Evolutionary conservation across 2,113 vertebrate genomes (phyloP).

Genomic region (Paramormyrops kingsleyae): DNA sequence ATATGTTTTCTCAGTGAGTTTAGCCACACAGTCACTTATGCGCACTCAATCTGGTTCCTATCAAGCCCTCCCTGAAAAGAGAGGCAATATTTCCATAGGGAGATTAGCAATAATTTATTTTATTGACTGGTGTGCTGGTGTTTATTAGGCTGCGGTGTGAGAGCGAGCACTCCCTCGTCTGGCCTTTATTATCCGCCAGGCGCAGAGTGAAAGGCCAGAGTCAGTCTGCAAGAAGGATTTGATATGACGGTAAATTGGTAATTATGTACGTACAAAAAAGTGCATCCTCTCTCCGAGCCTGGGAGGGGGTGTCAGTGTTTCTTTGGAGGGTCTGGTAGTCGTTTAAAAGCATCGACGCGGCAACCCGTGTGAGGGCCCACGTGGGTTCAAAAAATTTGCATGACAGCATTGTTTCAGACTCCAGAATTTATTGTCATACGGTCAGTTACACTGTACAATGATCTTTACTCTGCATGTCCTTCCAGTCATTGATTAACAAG

Average conservation of each 20-base stretch:
- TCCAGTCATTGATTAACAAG: neutral
- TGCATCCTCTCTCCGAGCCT: constrained; percentile 39
- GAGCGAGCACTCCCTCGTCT: constrained; percentile 47
- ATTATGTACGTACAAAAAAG: constrained; percentile 56
- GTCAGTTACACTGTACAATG: neutral
- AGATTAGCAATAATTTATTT: constrained; percentile 69
- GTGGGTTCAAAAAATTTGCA: neutral
- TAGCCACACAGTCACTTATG: neutral
- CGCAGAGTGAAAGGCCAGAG: constrained; percentile 29
- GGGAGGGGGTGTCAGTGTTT: neutral
- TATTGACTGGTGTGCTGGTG: constrained; percentile 60
- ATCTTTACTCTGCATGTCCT: neutral
- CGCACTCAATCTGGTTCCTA: constrained; percentile 3
- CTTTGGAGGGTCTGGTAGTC: neutral
- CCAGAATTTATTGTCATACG: neutral
- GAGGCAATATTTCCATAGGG: constrained; percentile 40
- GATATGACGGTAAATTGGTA: constrained; percentile 66
- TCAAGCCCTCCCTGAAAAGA: neutral
- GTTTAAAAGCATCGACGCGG: neutral
- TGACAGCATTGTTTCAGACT: neutral
- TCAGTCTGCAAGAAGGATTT: constrained; percentile 58
- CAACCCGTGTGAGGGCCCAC: no score
- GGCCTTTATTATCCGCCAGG: constrained; percentile 47
- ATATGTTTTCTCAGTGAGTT: neutral
- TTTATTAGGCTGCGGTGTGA: constrained; percentile 56